These are phyloP conservation scores for Acanthiza pusilla DNA, from an alignment of 2,797 vertebrate species.

Conservation along the genomic window DNA sequence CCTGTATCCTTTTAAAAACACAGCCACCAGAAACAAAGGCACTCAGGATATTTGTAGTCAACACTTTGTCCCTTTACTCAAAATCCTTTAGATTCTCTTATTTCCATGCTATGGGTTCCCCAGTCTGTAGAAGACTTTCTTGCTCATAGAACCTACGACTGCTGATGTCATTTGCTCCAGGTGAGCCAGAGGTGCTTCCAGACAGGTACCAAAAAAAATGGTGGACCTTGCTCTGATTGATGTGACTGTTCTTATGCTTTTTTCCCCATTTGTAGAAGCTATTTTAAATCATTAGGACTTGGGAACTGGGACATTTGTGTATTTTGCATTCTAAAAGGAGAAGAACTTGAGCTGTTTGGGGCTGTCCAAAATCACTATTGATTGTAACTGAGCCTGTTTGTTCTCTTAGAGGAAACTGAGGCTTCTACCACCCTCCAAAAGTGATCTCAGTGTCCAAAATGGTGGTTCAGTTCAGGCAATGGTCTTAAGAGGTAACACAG, in stretches of 20 bases:
- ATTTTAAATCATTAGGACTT: background rate
- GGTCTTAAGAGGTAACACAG: background rate
- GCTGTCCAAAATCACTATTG: background rate
- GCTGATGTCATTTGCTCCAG: background rate
- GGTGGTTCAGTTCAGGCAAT: conserved; percentile 20
- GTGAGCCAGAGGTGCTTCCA: background rate
- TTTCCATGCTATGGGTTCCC: background rate
- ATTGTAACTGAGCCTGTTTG: conserved; percentile 13
- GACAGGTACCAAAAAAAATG: background rate
- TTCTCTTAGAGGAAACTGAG: conserved; percentile 69
- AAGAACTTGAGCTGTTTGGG: background rate
- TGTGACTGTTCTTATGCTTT: background rate
- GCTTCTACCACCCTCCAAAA: conserved; percentile 49
- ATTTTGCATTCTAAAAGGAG: background rate
- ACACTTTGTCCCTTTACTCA: background rate
- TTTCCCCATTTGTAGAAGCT: background rate
- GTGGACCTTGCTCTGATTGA: background rate
- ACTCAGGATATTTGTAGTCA: background rate
- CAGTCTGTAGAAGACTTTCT: background rate
- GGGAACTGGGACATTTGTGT: background rate
- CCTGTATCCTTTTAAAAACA: conserved; percentile 11
- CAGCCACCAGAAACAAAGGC: background rate
- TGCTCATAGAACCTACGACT: background rate
- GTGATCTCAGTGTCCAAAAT: conserved; percentile 43
- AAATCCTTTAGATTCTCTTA: background rate